phyloP scores from a whole-genome alignment of 2,888 invertebrate genomes.

The Spialia ferax region DNA sequence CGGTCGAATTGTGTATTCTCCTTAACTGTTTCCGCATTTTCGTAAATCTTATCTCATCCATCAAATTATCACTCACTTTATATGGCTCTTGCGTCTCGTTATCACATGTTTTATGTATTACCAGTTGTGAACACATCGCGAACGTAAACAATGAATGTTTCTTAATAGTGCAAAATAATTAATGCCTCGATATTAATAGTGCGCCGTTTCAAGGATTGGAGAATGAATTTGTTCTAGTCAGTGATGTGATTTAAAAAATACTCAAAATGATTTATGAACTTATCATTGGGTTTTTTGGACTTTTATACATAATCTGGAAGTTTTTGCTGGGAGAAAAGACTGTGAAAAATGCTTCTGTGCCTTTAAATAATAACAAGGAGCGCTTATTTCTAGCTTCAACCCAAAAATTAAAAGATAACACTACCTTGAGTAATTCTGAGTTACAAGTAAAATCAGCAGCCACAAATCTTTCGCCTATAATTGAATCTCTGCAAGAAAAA shows the following conservation, averaged over 20 bases:
- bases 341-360: constrained; percentile 6
- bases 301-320: constrained; percentile 73
- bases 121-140: constrained; percentile 48
- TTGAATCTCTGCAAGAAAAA: constrained; percentile 28
- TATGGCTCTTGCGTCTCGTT: constrained; percentile 41
- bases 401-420: constrained; percentile 12
- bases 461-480: constrained; percentile 33
- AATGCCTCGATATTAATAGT: constrained; percentile 65
- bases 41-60: constrained; percentile 13
- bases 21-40: constrained; percentile 45
- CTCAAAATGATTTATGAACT: constrained; percentile 75
- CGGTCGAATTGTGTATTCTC: constrained; percentile 54
- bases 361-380: constrained; percentile 27
- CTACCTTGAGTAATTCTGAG: constrained; percentile 6
- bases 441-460: constrained; percentile 14
- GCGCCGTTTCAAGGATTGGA: constrained; percentile 60
- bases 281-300: constrained; percentile 68
- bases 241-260: constrained; percentile 67
- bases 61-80: constrained; percentile 25
- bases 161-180: constrained; percentile 56
- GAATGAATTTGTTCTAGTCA: constrained; percentile 62
- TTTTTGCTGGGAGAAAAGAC: constrained; percentile 55
- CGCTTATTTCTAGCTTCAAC: constrained; percentile 6
- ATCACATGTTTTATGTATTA: constrained; percentile 52
- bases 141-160: constrained; percentile 55